Conservation (phyloP, 2,797 vertebrate genomes). For the Eutrigla gurnardus region DNA sequence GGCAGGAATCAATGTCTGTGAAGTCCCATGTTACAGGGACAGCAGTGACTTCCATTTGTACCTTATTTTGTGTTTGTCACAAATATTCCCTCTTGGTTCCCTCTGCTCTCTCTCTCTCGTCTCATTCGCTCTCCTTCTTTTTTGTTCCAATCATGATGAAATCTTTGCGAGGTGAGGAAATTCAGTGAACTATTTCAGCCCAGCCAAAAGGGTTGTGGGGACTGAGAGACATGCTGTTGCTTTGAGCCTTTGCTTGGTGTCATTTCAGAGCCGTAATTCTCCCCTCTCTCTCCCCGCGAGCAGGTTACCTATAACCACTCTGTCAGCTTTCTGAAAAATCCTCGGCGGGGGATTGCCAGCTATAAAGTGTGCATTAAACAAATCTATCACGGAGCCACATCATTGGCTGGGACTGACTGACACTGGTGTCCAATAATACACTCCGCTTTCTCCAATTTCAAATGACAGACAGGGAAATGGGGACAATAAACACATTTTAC, state of each 20-base stretch:
- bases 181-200: conserved; percentile 56
- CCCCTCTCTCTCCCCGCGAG: conserved; percentile 54
- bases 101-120: background rate
- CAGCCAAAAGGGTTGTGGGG: conserved; percentile 45
- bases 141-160: conserved; percentile 53
- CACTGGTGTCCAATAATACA: conserved; percentile 73
- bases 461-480: conserved; percentile 69
- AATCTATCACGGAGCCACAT: conserved; percentile 71
- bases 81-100: conserved; percentile 44
- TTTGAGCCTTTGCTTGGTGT: conserved; percentile 67
- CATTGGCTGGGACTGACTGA: conserved; percentile 67
- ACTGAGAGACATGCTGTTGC: conserved; percentile 47
- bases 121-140: background rate
- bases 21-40: conserved; percentile 29
- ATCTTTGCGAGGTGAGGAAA: conserved; percentile 62
- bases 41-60: conserved; percentile 36
- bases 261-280: conserved; percentile 74
- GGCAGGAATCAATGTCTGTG: conserved; percentile 35
- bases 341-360: conserved; percentile 68
- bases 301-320: conserved; percentile 71
- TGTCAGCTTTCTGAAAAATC: conserved; percentile 75
- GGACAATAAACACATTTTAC: conserved; percentile 68
- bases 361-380: conserved; percentile 76
- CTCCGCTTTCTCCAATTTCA: conserved; percentile 75
- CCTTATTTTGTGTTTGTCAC: conserved; percentile 50